Base-by-base conservation (phyloP, 2,888 invertebrate genomes). In the Leucophenga montana region DNA sequence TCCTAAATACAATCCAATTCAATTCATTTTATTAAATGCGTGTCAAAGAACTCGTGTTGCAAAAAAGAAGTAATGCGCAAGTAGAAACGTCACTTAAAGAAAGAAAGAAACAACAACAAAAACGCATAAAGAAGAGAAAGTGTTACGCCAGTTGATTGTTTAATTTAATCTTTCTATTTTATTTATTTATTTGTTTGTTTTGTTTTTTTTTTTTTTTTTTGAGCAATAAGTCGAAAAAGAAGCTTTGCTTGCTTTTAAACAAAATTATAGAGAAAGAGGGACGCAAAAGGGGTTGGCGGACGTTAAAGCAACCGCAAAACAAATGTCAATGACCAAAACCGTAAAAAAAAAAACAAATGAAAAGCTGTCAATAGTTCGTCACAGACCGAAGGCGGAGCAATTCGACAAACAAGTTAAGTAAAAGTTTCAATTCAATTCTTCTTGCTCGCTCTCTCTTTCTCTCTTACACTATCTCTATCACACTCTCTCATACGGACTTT, bases 61-160 rank as follows among this genome's bases (percentile, higher is more conserved):
- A 46, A 48, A 61, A 46, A 31, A 13, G 31, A 56, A 46, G 13
- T 14, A 50, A 27, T 27, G 27, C 27, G 54, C 18, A 11, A 39
- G 33, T 33, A 27, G 61, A n/a, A n/a, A 11, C 6, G n/a, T 14
- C 14, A 31, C n/a, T 61, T 13, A 61, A 31, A 61, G 33, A 61
- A n/a, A n/a, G 33, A n/a, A n/a, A 61, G 11, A n/a, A 46, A 14
- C 20, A 65, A 14, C 6, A 65, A 1, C 27, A 65, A 50, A 31
- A 59, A 56, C 56, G 56, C 56, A 56, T 56, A 56, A 78, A 81
- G 82, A 81, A 82, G 81, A 82, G 81, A 82, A 82, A 82, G 81
- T 82, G 81, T 82, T 82, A 82, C 83, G 81, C 83, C 83, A 83
- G 79, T 81, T 79, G 79, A 79, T 79, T 81, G 83, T 81, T 82